Evolutionary conservation across 2,888 invertebrate species (phyloP).

Genomic region (Campoletis raptor): DNA sequence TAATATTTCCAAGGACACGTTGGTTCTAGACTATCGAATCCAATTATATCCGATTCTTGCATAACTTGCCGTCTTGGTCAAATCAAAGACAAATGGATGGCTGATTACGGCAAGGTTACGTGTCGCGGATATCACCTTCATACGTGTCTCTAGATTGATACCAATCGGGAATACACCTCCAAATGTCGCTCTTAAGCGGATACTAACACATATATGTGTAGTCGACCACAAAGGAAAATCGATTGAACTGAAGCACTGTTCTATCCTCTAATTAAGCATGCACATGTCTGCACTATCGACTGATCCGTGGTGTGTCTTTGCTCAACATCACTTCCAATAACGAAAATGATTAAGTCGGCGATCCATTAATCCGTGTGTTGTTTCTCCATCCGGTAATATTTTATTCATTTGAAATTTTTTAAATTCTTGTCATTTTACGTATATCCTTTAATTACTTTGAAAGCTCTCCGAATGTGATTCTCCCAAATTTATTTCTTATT

Average conservation of each 20-base stretch:
- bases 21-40: neutral
- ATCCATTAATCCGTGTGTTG: neutral
- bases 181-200: slow-evolving; percentile 1
- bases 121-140: neutral
- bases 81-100: neutral
- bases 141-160: neutral
- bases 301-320: slow-evolving; percentile 20
- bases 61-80: neutral
- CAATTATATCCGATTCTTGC: neutral
- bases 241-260: slow-evolving; percentile 35
- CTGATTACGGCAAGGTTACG: neutral
- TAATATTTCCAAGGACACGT: neutral
- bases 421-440: neutral
- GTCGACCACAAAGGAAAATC: slow-evolving; percentile 48
- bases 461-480: neutral
- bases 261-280: slow-evolving; percentile 49
- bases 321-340: slow-evolving; percentile 38
- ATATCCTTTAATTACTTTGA: neutral
- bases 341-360: neutral
- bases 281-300: slow-evolving; percentile 28
- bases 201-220: neutral
- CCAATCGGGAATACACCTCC: neutral
- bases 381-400: neutral
- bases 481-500: neutral
- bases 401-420: neutral